Evolutionary conservation across 2,797 vertebrate species (phyloP), one percentile per base, ranked within the genome.

Genomic region (Pelobates cultripes): DNA sequence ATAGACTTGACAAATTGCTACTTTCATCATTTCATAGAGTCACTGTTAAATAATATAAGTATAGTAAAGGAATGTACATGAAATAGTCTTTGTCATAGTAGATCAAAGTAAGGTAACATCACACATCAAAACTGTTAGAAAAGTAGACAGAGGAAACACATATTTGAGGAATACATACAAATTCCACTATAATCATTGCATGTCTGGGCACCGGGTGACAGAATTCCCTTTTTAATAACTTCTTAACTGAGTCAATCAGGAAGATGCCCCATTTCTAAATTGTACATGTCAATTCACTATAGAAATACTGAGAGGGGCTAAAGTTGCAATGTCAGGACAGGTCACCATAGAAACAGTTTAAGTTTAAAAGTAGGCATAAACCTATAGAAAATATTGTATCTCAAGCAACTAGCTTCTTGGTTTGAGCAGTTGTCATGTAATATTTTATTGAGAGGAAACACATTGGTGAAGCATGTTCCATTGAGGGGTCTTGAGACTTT

Each of bases 161-260:
- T 51, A 89, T 84, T 91, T 91, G 72, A 86, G 87, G 86, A 90
- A 87, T 87, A 88, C 86, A 86, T 71, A 80, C 3, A 88, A 84
- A 87, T 85, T 89, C 87, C 89, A 91, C 89, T 76, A 87, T 87
- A 91, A 92, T 89, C 83, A 89, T 10, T 86, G 86, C 77, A 85
- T 88, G 88, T 82, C 53, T 88, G 88, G 89, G 87, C 86, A 81
- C 85, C 88, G 90, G 80, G 86, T 90, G 88, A 89, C 81, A 84
- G 86, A 87, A 86, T 6, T 9, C 15, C 41, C 71, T 8, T 66
- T 79, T 78, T 53, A 85, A 85, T 85, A 86, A 89, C 76, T 79
- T 84, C 83, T 84, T 86, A 53, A 66, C 84, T 85, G 85, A 88
- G 85, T 81, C 77, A 77, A 85, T 87, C 88, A 85, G 61, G 83